Conservation (phyloP, 1,140 invertebrate species). For the Drosophila carrolli region DNA sequence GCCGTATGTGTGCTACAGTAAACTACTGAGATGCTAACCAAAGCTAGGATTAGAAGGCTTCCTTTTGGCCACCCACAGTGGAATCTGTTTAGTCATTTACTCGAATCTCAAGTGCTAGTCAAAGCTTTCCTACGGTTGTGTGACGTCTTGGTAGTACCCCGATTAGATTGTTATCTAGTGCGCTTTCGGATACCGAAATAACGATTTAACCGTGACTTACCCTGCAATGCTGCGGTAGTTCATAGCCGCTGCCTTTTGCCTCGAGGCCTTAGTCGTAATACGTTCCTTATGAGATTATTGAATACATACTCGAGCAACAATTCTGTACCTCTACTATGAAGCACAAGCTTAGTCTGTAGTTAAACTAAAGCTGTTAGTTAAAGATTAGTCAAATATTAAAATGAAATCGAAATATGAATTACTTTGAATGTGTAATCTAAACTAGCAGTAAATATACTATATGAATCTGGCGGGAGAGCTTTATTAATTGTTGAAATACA, state of each 20-base stretch:
- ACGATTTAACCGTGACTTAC: slow-evolving; percentile 6
- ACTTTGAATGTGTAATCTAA: slow-evolving; percentile 49
- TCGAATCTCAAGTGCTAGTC: slow-evolving; percentile 60
- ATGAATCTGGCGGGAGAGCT: slow-evolving; percentile 24
- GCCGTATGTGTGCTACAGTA: slow-evolving; percentile 91
- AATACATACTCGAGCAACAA: slow-evolving; percentile 43
- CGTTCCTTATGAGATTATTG: slow-evolving; percentile 68
- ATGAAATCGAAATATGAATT: slow-evolving; percentile 52
- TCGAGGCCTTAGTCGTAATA: slow-evolving; percentile 72
- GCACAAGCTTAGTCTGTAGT: slow-evolving; percentile 57
- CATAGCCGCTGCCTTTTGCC: slow-evolving; percentile 73
- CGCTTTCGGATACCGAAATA: slow-evolving; percentile 42
- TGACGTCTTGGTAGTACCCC: slow-evolving; percentile 70
- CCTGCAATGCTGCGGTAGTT: slow-evolving; percentile 50
- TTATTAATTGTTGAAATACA: slow-evolving; percentile 56
- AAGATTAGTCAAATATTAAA: slow-evolving; percentile 74
- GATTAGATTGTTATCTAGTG: slow-evolving; percentile 49
- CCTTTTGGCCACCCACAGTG: neutral
- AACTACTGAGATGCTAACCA: slow-evolving; percentile 40
- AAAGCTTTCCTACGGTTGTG: slow-evolving; percentile 77
- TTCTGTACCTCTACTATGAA: slow-evolving; percentile 47
- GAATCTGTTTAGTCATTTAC: slow-evolving; percentile 45
- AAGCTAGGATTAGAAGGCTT: neutral
- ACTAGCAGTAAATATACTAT: slow-evolving; percentile 56
- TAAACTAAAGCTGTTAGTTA: slow-evolving; percentile 62